Conservation (phyloP, 1,140 invertebrate species). For the Zaprionus davidi region DNA sequence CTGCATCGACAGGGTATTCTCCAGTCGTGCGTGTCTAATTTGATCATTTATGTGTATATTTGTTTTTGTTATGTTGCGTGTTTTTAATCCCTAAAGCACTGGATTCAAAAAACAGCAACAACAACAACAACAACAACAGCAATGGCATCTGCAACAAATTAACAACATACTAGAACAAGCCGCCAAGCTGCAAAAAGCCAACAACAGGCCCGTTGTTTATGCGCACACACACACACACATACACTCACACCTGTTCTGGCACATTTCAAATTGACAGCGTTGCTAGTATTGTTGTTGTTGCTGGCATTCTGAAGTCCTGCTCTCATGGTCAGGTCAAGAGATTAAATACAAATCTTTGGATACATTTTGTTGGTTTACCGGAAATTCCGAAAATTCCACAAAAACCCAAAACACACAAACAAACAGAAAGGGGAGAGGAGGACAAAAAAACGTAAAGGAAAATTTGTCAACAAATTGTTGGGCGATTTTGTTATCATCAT, state of each 20-base stretch:
- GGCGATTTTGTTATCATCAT: slow-evolving; percentile 27
- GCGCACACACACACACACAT: slow-evolving; percentile 6
- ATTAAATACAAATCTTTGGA: slow-evolving; percentile 73
- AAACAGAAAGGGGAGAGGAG: background rate
- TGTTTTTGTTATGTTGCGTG: slow-evolving; percentile 36
- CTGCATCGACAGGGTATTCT: background rate
- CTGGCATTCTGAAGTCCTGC: slow-evolving; percentile 39
- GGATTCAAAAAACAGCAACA: slow-evolving; percentile 56
- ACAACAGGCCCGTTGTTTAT: slow-evolving; percentile 74
- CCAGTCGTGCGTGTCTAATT: background rate
- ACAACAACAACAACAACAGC: slow-evolving; percentile 36
- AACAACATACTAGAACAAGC: slow-evolving; percentile 64
- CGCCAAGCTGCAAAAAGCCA: slow-evolving; percentile 69
- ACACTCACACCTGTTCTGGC: slow-evolving; percentile 17
- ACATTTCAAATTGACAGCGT: slow-evolving; percentile 5
- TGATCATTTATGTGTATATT: slow-evolving; percentile 21
- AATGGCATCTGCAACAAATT: slow-evolving; percentile 67
- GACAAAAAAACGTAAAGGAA: background rate
- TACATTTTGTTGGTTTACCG: slow-evolving; percentile 52
- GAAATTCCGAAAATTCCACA: slow-evolving; percentile 45
- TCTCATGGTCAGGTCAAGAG: slow-evolving; percentile 66
- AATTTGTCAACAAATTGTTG: slow-evolving; percentile 32
- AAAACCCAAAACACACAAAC: slow-evolving; percentile 4
- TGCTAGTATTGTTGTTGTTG: slow-evolving; percentile 3
- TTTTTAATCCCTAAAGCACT: slow-evolving; percentile 77